Evolutionary conservation across 2,113 vertebrate species (phyloP), one percentile per base, ranked within the genome.

Genomic region (Lates calcarifer): DNA sequence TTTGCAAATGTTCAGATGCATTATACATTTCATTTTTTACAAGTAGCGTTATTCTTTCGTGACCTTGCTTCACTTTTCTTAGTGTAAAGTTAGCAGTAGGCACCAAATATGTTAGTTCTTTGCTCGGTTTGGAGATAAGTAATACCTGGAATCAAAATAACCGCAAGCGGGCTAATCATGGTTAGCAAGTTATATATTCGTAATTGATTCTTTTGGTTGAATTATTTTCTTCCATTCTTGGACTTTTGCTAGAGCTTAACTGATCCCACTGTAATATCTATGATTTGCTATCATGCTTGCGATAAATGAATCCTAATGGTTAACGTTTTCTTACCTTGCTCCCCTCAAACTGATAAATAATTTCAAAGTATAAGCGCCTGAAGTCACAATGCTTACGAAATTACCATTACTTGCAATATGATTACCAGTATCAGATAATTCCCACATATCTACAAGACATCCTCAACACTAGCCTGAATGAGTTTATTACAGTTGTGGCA

Each of bases 61-160:
- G 72, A 86, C 81, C 61, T 84, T 77, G 81, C 60, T 13, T 60
- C 11, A 56, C n/a, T 47, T 81, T 69, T 35, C 20, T 66, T 15
- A 9, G 56, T 53, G 20, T 22, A 76, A 51, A 80, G 47, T 79
- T 75, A 1, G 37, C 18, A 14, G 8, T n/a, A 10, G 0, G 17
- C 9, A 4, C 1, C 24, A 29, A 7, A 39, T 1, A 70, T 57
- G 22, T 61, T 0, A 24, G 0, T 18, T 14, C 11, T 47, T 35
- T 60, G 7, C 37, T n/a, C 26, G 10, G 55, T 63, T 15, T 14
- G 20, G 37, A 29, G 55, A 57, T 8, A 31, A 83, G 28, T 43
- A 39, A 62, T 37, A 18, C 18, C 31, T 9, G 35, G 37, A 20
- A 6, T 3, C 17, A 22, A 37, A 58, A 22, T 14, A 28, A 22